These are phyloP conservation scores for Euzophera pinguis DNA, from an alignment of 2,888 invertebrate genomes.

Conservation along the genomic window DNA sequence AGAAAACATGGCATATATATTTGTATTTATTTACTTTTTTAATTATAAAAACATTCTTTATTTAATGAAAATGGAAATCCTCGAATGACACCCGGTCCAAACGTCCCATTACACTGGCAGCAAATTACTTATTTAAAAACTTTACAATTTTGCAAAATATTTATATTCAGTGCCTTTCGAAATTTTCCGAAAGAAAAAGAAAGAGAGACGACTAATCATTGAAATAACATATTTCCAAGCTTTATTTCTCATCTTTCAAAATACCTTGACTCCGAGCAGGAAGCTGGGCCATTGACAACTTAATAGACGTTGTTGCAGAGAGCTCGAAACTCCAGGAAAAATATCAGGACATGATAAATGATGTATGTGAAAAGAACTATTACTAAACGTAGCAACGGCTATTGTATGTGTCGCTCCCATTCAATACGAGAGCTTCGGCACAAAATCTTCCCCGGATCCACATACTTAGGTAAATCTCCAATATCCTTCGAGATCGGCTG, in stretches of 20 bases:
- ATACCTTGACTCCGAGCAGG: neutral
- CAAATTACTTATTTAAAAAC: too few relatives aligned
- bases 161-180: too few relatives aligned
- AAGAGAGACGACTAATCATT: too few relatives aligned
- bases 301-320: neutral
- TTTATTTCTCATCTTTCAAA: neutral
- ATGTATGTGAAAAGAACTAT: slow-evolving; percentile 46
- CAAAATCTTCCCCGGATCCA: slow-evolving; percentile 61
- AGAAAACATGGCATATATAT: neutral
- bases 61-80: too few relatives aligned
- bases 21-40: too few relatives aligned
- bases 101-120: too few relatives aligned
- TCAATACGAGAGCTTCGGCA: slow-evolving; percentile 50
- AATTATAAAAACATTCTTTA: too few relatives aligned
- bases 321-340: slow-evolving; percentile 16
- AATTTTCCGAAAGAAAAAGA: too few relatives aligned
- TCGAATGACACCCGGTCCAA: too few relatives aligned
- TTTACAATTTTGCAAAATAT: too few relatives aligned
- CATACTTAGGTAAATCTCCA: slow-evolving; percentile 71
- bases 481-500: slow-evolving; percentile 63
- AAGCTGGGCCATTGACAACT: neutral
- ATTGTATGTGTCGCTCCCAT: slow-evolving; percentile 50
- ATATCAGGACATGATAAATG: slow-evolving; percentile 32
- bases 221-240: too few relatives aligned
- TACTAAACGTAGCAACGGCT: slow-evolving; percentile 47